Percentiles rank a stretch among this genome's conserved stretches.
These are phyloP conservation scores for Anolis apletophallus DNA, from an alignment of 2,797 vertebrate species.

Conservation along the genomic window DNA sequence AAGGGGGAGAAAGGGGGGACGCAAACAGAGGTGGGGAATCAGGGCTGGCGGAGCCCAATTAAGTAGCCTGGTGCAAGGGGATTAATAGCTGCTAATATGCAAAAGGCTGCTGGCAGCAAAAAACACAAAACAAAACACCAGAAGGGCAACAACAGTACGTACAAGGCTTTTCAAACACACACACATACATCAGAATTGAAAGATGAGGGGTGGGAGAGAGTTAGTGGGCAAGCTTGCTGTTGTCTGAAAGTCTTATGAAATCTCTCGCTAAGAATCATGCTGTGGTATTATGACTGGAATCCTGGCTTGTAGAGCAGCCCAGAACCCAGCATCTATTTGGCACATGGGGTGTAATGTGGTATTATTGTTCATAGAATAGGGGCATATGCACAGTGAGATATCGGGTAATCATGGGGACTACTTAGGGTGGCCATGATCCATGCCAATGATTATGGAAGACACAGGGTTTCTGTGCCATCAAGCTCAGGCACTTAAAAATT, in stretches of 20 bases:
- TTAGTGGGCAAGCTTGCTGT: not conserved
- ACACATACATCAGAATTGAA: constrained; percentile 23
- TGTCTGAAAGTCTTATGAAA: constrained; percentile 19
- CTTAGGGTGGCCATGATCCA: not conserved
- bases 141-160: constrained; percentile 34
- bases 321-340: accelerated
- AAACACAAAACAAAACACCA: constrained; percentile 3
- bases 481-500: too few species aligned
- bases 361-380: not conserved
- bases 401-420: accelerated
- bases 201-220: constrained; percentile 35
- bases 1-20: constrained; percentile 28
- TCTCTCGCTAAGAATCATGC: not conserved
- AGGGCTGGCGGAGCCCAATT: constrained; percentile 50
- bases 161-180: not conserved
- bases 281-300: not conserved
- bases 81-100: constrained; percentile 67
- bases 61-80: constrained; percentile 62
- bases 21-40: constrained; percentile 63
- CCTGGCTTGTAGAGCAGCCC: not conserved
- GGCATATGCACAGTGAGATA: accelerated
- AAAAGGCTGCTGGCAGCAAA: constrained; percentile 60
- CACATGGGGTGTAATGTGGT: too few species aligned
- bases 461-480: too few species aligned
- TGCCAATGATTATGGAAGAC: not conserved